phyloP scores from a whole-genome alignment of 2,113 vertebrate species.

The Eidolon helvum region DNA sequence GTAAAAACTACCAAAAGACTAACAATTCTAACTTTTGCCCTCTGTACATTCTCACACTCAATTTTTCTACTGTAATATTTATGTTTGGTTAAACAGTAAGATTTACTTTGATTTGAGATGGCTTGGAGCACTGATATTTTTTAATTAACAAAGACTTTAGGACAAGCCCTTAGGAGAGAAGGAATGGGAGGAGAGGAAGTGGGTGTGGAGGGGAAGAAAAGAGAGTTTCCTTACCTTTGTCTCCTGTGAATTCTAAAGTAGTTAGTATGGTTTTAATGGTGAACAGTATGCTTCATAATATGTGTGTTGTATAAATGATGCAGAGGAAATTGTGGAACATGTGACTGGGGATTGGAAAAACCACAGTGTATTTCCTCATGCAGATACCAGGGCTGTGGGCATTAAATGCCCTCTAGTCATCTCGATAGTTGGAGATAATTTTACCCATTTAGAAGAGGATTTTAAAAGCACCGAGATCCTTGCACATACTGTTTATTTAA shows the following conservation, averaged over 20 bases:
- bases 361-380: not conserved
- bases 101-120: conserved; percentile 28
- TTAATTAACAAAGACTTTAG: not conserved
- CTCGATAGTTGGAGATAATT: not conserved
- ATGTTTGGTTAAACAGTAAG: not conserved
- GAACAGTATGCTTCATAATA: not conserved
- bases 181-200: too few species aligned
- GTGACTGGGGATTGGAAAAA: not conserved
- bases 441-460: not conserved
- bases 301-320: not conserved
- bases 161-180: not conserved
- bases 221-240: not conserved
- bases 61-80: not conserved
- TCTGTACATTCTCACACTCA: accelerated
- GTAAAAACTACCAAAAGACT: not conserved
- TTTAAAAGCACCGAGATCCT: not conserved
- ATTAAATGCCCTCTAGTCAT: not conserved
- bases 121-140: not conserved
- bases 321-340: not conserved
- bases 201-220: not conserved
- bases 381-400: not conserved
- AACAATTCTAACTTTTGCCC: not conserved
- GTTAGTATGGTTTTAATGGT: not conserved
- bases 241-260: not conserved
- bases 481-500: not conserved